Evolutionary conservation across 2,797 vertebrate species (phyloP).

Genomic region (Sandelia bainsii): DNA sequence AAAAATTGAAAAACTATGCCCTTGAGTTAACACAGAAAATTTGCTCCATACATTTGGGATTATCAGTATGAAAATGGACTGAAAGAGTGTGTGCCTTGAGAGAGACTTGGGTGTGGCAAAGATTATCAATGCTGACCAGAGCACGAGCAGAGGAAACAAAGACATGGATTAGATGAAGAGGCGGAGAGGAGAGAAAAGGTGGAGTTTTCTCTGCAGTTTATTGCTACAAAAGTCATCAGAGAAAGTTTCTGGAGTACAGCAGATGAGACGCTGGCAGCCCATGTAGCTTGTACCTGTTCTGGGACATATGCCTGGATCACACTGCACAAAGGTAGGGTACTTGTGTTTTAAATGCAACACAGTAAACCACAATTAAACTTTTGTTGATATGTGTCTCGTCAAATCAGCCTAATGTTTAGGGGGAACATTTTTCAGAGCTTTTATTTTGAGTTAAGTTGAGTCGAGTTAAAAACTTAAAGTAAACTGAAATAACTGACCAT

Average conservation of each 20-base stretch:
- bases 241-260: background rate
- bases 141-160: background rate
- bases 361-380: background rate
- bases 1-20: too few species aligned
- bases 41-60: background rate
- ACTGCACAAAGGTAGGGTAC: slow-evolving; percentile 73
- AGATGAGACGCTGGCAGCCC: slow-evolving; percentile 24
- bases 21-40: too few species aligned
- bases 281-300: slow-evolving; percentile 12
- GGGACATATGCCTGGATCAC: slow-evolving; percentile 76
- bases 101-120: slow-evolving; percentile 13
- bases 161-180: slow-evolving; percentile 36
- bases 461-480: too few species aligned
- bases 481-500: too few species aligned
- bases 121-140: background rate
- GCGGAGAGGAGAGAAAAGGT: slow-evolving; percentile 44
- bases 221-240: slow-evolving; percentile 64
- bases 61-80: background rate
- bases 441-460: too few species aligned
- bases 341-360: background rate
- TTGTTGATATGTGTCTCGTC: background rate
- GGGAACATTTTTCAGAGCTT: too few species aligned
- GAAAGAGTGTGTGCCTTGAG: background rate
- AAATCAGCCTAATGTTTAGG: too few species aligned
- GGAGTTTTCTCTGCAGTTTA: slow-evolving; percentile 15